Base-by-base conservation (phyloP, 2,113 vertebrate species). In the Callopanchax toddi region DNA sequence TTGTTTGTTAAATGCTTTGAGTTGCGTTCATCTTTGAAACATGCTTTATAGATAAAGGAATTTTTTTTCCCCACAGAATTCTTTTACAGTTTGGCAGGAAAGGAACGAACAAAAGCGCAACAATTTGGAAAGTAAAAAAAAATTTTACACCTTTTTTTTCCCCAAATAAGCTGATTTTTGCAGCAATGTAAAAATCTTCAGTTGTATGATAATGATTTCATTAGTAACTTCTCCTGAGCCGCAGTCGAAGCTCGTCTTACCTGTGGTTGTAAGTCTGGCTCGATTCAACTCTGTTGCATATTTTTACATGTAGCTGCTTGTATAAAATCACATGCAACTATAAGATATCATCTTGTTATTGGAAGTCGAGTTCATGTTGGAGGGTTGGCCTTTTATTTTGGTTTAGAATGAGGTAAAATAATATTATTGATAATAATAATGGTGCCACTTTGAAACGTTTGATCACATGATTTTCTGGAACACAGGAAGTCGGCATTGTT, bases 261-360 rank as follows among this genome's bases (percentile, higher is more conserved):
- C 29, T 32, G 29, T 32, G 6, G 16, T 42, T 46, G 18, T 63
- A 18, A 7, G 15, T 11, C 13, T 3, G 18, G 12, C 15, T 17
- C 39, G 10, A 21, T 34, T 46, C 3, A 32, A 21, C 18, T 6
- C 21, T 20, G 52, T 39, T 65, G 23, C 42, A 50, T 66, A 59
- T 44, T 58, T 74, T 39, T 45, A 44, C 51, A 44, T 49, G 39
- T 20, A 42, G 23, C 44, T 55, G 37, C 65, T 36, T 70, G 52
- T 50, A 18, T 13, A 37, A n/a, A 60, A 42, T 16, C 5, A 21
- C 13, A 49, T 13, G 2, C 17, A 9, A 16, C 43, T 2, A n/a
- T n/a, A 21, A 64, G 16, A 59, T 62, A 37, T 34, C 17, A 45
- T 49, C 22, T 43, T 45, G 26, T 60, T 32, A 13, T 61, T 60